Percentiles rank a stretch among this genome's conserved stretches.
phyloP scores from a whole-genome alignment of 2,888 invertebrate species.

The Rotaria magnacalcarata region DNA sequence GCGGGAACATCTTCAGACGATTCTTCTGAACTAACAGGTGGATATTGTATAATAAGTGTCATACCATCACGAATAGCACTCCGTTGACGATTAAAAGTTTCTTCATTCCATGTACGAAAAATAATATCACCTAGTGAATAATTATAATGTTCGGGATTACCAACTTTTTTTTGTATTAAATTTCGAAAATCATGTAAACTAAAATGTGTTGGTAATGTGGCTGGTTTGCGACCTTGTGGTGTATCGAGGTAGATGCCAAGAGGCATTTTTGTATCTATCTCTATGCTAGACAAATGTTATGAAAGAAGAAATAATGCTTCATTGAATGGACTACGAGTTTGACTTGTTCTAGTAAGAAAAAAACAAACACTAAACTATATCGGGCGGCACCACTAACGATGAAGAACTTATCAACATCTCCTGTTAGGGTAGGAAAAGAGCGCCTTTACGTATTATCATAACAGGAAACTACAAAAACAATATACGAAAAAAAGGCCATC shows the following conservation, averaged over 20 bases:
- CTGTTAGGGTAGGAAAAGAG: neutral
- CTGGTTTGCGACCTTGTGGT: neutral
- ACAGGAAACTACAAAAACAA: neutral
- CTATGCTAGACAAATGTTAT: neutral
- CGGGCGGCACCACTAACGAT: neutral
- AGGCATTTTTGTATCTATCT: conserved; percentile 1
- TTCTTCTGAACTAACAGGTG: neutral
- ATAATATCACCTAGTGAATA: neutral
- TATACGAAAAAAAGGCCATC: neutral
- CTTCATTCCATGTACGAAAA: conserved; percentile 25
- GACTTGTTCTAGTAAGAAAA: neutral
- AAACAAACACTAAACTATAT: neutral
- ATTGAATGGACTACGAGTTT: neutral
- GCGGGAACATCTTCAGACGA: neutral
- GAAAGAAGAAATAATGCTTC: neutral
- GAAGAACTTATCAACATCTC: neutral
- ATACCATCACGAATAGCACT: neutral
- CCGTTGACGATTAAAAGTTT: conserved; percentile 3
- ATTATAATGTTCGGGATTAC: conserved; percentile 5
- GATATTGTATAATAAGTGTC: neutral
- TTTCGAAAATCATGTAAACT: neutral
- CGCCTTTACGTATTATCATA: neutral
- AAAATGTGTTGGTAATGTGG: neutral
- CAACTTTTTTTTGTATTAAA: neutral
- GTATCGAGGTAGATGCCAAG: neutral